Conservation (phyloP, 2,113 vertebrate species). For the Rana temporaria region DNA sequence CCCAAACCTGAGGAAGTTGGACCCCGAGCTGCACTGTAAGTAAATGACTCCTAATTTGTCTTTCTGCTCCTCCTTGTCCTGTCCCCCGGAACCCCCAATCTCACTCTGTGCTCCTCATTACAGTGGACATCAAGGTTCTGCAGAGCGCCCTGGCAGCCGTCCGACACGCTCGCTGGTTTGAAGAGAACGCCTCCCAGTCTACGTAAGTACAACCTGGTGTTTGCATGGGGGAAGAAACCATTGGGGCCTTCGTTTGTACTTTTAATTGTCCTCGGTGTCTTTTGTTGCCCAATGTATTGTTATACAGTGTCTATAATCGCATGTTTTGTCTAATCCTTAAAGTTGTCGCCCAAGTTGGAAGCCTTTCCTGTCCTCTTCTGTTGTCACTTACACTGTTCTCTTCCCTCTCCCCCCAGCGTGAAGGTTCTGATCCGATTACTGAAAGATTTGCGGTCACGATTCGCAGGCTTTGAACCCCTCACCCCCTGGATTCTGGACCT, state of each 20-base stretch:
- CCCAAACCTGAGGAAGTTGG: constrained; percentile 94
- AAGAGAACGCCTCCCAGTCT: constrained; percentile 97
- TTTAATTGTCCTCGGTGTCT: no score
- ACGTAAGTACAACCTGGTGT: constrained; percentile 78
- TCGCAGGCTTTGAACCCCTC: constrained; percentile 93
- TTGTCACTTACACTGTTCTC: not conserved
- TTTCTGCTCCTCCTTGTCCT: no score
- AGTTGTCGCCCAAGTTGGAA: no score
- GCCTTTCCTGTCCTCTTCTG: not conserved
- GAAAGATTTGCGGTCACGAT: constrained; percentile 89
- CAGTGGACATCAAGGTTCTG: constrained; percentile 98
- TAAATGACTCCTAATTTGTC: not conserved
- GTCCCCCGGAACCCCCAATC: no score
- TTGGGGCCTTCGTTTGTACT: no score
- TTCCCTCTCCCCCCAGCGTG: constrained; percentile 77
- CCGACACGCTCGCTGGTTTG: constrained; percentile 95
- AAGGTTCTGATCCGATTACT: constrained; percentile 94
- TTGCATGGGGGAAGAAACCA: no score
- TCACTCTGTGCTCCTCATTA: constrained; percentile 2
- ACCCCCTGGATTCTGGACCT: constrained; percentile 97
- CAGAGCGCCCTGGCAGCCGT: constrained; percentile 96
- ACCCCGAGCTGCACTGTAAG: constrained; percentile 90
- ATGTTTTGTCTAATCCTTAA: no score
- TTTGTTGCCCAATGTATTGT: no score
- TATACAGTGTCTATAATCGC: no score